Evolutionary conservation across 2,797 vertebrate species (phyloP).

Genomic region (Amniataba percoides): DNA sequence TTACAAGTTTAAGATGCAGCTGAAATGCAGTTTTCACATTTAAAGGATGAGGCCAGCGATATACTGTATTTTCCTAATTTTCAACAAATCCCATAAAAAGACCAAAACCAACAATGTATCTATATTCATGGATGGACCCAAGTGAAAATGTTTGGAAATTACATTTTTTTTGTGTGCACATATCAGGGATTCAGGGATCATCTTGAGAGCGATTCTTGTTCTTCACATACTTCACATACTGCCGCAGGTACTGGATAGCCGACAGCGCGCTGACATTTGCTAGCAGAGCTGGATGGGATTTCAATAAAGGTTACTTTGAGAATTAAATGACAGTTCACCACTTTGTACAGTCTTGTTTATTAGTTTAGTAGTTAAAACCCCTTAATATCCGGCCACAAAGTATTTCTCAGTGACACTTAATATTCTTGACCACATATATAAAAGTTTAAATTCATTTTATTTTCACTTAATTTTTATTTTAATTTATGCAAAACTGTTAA

Average conservation of each 20-base stretch:
- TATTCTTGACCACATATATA: background rate
- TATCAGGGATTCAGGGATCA: slow-evolving; percentile 68
- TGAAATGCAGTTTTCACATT: slow-evolving; percentile 19
- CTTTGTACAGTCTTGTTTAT: background rate
- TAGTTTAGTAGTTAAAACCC: background rate
- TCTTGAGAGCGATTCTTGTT: slow-evolving; percentile 70
- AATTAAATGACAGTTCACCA: background rate
- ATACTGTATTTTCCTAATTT: background rate
- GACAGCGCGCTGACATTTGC: slow-evolving; percentile 95
- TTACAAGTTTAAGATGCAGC: slow-evolving; percentile 3
- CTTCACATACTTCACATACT: slow-evolving; percentile 72
- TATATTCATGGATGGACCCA: slow-evolving; percentile 71
- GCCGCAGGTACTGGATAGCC: slow-evolving; percentile 94
- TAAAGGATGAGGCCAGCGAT: background rate
- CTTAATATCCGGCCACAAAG: background rate
- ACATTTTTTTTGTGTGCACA: slow-evolving; percentile 12
- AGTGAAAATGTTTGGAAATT: slow-evolving; percentile 65
- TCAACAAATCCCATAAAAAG: slow-evolving; percentile 12
- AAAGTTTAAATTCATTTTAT: background rate
- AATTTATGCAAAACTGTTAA: background rate
- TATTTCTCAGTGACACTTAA: background rate
- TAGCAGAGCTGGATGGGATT: slow-evolving; percentile 89
- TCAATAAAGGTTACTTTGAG: slow-evolving; percentile 29
- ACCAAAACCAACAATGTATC: background rate
- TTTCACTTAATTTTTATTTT: background rate